Percentiles rank a stretch among this genome's conserved stretches.
Evolutionary conservation across 2,888 invertebrate species (phyloP).

Genomic region (Apamea epomidion): DNA sequence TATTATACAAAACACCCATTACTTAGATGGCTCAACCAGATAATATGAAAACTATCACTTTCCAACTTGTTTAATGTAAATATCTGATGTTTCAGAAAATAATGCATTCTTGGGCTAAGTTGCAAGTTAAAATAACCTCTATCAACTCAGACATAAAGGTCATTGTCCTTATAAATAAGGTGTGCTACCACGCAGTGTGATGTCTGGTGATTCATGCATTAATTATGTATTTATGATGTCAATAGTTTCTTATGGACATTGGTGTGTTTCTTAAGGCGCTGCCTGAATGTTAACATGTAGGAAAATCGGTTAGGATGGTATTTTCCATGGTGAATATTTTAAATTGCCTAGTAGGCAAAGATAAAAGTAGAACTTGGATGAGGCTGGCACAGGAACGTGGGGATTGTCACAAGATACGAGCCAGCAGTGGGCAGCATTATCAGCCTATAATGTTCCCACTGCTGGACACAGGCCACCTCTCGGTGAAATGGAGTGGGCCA

Average conservation of each 20-base stretch:
- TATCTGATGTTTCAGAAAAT: conserved; percentile 47
- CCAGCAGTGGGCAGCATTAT: no score
- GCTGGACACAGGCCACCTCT: no score
- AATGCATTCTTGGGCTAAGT: conserved; percentile 19
- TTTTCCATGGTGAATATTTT: conserved; percentile 1
- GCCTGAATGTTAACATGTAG: conserved; percentile 26
- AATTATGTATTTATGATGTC: conserved; percentile 63
- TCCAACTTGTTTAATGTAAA: conserved; percentile 59
- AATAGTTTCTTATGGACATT: conserved; percentile 48
- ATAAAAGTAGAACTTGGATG: background rate
- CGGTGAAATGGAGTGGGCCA: no score
- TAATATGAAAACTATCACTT: conserved; percentile 58
- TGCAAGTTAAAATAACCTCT: conserved; percentile 49
- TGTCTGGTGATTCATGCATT: conserved; percentile 64
- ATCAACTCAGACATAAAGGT: conserved; percentile 55
- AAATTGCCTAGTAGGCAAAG: background rate
- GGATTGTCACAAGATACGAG: no score
- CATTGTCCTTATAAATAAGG: conserved; percentile 59
- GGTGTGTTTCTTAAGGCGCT: conserved; percentile 34
- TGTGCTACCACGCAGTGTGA: conserved; percentile 49
- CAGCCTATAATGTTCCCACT: no score
- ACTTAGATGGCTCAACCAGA: conserved; percentile 45
- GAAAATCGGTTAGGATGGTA: conserved; percentile 12
- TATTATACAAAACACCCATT: conserved; percentile 36
- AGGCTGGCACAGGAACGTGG: no score